Conservation (phyloP, 2,888 invertebrate genomes). For the Candidula unifasciata region DNA sequence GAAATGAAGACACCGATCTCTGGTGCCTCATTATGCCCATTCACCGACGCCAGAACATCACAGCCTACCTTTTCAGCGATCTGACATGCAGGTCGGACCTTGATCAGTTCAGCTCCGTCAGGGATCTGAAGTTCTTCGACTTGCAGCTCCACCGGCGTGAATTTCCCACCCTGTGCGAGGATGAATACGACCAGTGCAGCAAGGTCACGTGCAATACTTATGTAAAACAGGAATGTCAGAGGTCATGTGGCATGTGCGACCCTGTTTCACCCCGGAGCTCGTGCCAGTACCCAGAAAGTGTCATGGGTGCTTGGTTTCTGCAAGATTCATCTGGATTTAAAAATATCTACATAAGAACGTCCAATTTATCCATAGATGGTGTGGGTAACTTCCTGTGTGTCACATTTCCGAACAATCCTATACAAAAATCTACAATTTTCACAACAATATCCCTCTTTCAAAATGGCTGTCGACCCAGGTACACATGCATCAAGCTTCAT, state of each 20-base stretch:
- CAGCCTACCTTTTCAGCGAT: slow-evolving; percentile 62
- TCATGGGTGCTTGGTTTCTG: slow-evolving; percentile 62
- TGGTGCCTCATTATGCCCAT: slow-evolving; percentile 65
- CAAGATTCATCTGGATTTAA: slow-evolving; percentile 40
- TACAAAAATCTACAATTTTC: slow-evolving; percentile 57
- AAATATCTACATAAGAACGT: slow-evolving; percentile 37
- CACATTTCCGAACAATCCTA: slow-evolving; percentile 59
- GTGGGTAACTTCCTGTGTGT: slow-evolving; percentile 66
- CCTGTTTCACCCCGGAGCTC: slow-evolving; percentile 56
- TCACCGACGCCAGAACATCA: slow-evolving; percentile 15
- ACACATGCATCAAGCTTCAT: slow-evolving; percentile 65
- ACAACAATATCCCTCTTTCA: slow-evolving; percentile 64
- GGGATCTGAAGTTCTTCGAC: slow-evolving; percentile 54
- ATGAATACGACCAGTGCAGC: slow-evolving; percentile 68
- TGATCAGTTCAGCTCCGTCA: neutral
- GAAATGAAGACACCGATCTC: slow-evolving; percentile 56
- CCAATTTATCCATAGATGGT: slow-evolving; percentile 54
- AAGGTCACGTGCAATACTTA: slow-evolving; percentile 61
- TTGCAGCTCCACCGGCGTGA: slow-evolving; percentile 59
- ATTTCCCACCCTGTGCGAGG: slow-evolving; percentile 65
- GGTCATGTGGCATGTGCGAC: slow-evolving; percentile 66
- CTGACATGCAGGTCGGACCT: slow-evolving; percentile 56
- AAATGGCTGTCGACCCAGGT: slow-evolving; percentile 71
- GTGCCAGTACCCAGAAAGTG: slow-evolving; percentile 63
- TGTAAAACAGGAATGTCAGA: slow-evolving; percentile 65